Conservation (phyloP, 2,888 invertebrate genomes). For the Apotomis turbidana region DNA sequence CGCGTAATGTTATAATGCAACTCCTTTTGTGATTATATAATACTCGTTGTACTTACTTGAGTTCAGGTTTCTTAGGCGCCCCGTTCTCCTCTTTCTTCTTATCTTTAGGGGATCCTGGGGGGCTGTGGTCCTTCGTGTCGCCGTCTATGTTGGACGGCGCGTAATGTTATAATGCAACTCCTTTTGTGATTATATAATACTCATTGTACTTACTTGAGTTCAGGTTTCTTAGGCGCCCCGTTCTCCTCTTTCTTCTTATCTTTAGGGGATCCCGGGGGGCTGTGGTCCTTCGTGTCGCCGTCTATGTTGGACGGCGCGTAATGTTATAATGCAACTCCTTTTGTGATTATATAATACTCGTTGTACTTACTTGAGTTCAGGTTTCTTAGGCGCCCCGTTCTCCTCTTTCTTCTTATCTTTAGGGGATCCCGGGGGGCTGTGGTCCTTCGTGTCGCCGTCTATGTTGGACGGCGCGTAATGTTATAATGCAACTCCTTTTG, state of each 20-base stretch:
- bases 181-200: no score
- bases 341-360: no score
- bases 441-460: slow-evolving; percentile 83
- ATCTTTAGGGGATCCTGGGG: slow-evolving; percentile 74
- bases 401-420: slow-evolving; percentile 53
- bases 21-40: no score
- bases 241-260: slow-evolving; percentile 52
- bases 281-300: slow-evolving; percentile 84
- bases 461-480: slow-evolving; percentile 89
- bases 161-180: no score
- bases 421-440: slow-evolving; percentile 82
- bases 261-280: slow-evolving; percentile 79
- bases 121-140: slow-evolving; percentile 84
- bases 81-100: slow-evolving; percentile 55
- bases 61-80: slow-evolving; percentile 67
- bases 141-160: slow-evolving; percentile 86
- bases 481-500: no score
- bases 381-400: slow-evolving; percentile 63
- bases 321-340: no score
- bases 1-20: no score
- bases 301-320: slow-evolving; percentile 88
- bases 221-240: slow-evolving; percentile 67
- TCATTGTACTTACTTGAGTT: slow-evolving; percentile 73
- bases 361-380: slow-evolving; percentile 75
- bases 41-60: slow-evolving; percentile 69